A percentile compares a stretch with the other conserved stretches of the same genome.
These are phyloP conservation scores for Polylopha cassiicola DNA, from an alignment of 2,888 invertebrate species.

Conservation along the genomic window DNA sequence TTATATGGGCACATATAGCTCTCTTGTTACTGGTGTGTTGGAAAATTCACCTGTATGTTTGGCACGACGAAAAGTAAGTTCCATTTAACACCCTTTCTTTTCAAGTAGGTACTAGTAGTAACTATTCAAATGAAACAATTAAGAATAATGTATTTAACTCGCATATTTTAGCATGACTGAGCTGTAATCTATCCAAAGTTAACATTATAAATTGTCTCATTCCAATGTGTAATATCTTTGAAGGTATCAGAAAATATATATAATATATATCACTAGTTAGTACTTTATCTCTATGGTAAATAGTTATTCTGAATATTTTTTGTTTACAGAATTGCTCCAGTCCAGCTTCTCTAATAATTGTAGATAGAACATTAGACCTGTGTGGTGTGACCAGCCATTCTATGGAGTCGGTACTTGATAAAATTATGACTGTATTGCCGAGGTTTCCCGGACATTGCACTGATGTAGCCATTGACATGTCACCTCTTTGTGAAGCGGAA, in stretches of 20 bases:
- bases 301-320: neutral
- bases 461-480: slow-evolving; percentile 81
- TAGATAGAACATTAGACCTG: slow-evolving; percentile 82
- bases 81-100: slow-evolving; percentile 4
- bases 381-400: slow-evolving; percentile 79
- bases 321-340: slow-evolving; percentile 60
- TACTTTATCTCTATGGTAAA: no score
- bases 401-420: slow-evolving; percentile 79
- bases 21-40: slow-evolving; percentile 77
- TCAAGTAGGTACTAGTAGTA: no score
- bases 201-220: no score
- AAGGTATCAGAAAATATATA: no score
- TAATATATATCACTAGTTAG: no score
- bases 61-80: slow-evolving; percentile 72
- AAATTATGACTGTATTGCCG: slow-evolving; percentile 77
- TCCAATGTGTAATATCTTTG: no score
- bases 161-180: no score
- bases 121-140: no score
- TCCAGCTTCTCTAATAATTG: slow-evolving; percentile 73
- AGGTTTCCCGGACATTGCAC: slow-evolving; percentile 79
- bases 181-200: no score
- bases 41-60: slow-evolving; percentile 75
- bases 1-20: slow-evolving; percentile 79
- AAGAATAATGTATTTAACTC: no score
- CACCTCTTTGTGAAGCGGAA: slow-evolving; percentile 74